Evolutionary conservation across 2,113 vertebrate species (phyloP).

Genomic region (Phaethon lepturus): DNA sequence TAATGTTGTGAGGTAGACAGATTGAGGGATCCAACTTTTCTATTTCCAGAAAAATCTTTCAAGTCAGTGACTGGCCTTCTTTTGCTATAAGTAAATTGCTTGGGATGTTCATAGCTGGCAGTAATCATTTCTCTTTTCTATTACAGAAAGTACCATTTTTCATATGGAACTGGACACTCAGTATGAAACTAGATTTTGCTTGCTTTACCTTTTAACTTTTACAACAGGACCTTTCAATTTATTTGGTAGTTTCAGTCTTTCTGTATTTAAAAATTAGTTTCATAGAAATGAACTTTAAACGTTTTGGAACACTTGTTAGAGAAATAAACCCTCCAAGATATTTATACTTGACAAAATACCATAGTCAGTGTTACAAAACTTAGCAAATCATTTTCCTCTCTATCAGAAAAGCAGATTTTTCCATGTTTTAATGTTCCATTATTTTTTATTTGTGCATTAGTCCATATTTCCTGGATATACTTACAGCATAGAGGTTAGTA

Average conservation of each 20-base stretch:
- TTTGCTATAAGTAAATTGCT: neutral
- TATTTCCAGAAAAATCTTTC: neutral
- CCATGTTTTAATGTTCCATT: neutral
- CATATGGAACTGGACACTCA: neutral
- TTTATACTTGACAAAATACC: neutral
- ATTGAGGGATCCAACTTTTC: neutral
- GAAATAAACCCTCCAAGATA: neutral
- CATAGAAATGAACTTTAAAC: neutral
- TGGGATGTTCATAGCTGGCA: neutral
- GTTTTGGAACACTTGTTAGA: neutral
- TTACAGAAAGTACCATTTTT: neutral
- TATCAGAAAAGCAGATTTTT: neutral
- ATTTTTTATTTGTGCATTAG: neutral
- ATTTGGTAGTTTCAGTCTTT: neutral
- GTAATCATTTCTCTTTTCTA: neutral
- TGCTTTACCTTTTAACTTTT: neutral
- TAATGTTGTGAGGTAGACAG: neutral
- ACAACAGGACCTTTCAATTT: neutral
- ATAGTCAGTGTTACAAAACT: rapidly evolving
- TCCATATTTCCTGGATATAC: neutral
- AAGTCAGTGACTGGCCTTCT: neutral
- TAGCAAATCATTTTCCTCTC: neutral
- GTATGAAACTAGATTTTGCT: neutral
- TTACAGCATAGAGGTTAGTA: neutral
- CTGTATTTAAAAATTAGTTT: neutral